Percentiles rank a stretch among this genome's conserved stretches.
Evolutionary conservation across 2,888 invertebrate genomes (phyloP).

Genomic region (Ditylenchus weischeri): DNA sequence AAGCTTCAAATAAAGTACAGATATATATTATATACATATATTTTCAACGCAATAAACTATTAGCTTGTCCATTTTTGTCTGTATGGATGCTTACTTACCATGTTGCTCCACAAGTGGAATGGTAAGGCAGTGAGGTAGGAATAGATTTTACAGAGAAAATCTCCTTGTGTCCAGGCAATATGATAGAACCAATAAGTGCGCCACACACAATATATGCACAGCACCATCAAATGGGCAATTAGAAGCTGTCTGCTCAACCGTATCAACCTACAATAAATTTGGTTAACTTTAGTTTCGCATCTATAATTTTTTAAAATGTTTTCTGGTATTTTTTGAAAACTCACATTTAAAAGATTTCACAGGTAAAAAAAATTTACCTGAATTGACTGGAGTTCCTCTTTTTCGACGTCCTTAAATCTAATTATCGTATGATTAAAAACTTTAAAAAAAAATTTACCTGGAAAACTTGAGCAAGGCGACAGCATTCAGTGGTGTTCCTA

Average conservation of each 20-base stretch:
- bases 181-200: conserved; percentile 51
- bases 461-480: conserved; percentile 40
- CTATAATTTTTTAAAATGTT: too few species aligned
- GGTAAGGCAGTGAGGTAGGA: conserved; percentile 49
- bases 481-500: conserved; percentile 50
- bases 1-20: too few species aligned
- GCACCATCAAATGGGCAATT: conserved; percentile 51
- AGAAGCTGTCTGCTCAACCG: conserved; percentile 46
- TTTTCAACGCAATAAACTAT: too few species aligned
- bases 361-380: conserved; percentile 14
- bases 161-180: conserved; percentile 49
- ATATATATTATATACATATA: too few species aligned
- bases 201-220: conserved; percentile 52
- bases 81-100: conserved; percentile 29
- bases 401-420: background rate
- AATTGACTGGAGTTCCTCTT: conserved; percentile 37
- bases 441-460: conserved; percentile 27
- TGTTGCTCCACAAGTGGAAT: conserved; percentile 54
- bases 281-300: too few species aligned
- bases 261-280: conserved; percentile 25
- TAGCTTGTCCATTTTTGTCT: too few species aligned
- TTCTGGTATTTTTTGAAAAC: too few species aligned
- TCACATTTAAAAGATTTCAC: too few species aligned
- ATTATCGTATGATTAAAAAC: background rate
- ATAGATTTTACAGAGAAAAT: conserved; percentile 46